Percentiles rank a stretch among this genome's conserved stretches.
Conservation (phyloP, 2,113 vertebrate genomes). For the Chamaetylas fuelleborni region DNA sequence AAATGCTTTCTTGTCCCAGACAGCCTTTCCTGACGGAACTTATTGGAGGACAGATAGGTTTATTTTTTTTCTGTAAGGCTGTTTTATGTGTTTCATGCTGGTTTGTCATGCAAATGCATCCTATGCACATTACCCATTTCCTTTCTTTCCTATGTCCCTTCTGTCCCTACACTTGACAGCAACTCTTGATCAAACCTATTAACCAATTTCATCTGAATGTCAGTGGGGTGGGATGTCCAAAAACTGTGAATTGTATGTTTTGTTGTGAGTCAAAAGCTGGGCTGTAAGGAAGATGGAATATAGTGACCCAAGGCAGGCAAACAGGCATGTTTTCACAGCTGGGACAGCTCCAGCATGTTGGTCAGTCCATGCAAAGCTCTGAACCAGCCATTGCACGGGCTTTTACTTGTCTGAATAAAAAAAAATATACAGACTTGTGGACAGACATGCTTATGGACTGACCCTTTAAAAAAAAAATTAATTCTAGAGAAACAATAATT, state of each 20-base stretch:
- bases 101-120: not conserved
- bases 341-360: not conserved
- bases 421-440: not conserved
- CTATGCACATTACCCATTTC: not conserved
- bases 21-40: not conserved
- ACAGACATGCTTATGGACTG: not conserved
- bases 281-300: not conserved
- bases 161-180: not conserved
- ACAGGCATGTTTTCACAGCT: not conserved
- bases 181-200: not conserved
- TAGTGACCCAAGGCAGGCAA: not conserved
- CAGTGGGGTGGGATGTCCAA: not conserved
- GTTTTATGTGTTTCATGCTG: not conserved
- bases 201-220: not conserved
- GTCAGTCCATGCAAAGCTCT: not conserved
- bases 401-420: not conserved
- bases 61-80: not conserved
- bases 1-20: not conserved
- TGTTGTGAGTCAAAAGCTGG: not conserved
- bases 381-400: not conserved
- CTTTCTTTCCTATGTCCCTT: not conserved
- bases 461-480: not conserved
- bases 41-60: not conserved
- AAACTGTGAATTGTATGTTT: not conserved
- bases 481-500: not conserved